phyloP scores from a whole-genome alignment of 1,140 invertebrate species.

The Trachymyrmex cornetzi region DNA sequence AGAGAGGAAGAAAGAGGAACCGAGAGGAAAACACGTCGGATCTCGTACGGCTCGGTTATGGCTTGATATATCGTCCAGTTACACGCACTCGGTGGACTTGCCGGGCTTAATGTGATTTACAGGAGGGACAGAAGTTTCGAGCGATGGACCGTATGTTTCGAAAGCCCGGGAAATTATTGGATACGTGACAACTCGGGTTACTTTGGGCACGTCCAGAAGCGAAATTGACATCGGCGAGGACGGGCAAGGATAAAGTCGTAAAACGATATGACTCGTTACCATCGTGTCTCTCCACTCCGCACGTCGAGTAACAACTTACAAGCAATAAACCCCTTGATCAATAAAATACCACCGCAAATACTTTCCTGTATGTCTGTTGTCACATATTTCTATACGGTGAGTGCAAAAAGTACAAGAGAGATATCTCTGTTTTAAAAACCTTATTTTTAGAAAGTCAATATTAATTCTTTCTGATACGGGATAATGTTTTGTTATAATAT shows the following conservation, averaged over 20 bases:
- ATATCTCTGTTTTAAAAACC: too few relatives aligned
- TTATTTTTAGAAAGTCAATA: too few relatives aligned
- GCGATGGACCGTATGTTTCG: constrained; percentile 73
- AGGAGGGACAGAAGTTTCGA: constrained; percentile 73
- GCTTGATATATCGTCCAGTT: constrained; percentile 67
- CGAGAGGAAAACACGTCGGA: constrained; percentile 63
- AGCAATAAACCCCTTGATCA: constrained; percentile 43
- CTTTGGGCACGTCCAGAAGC: constrained; percentile 47
- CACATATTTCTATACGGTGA: background rate
- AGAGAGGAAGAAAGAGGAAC: background rate
- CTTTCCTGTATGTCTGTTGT: background rate
- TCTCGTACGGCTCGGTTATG: constrained; percentile 54
- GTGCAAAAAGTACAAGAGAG: too few relatives aligned
- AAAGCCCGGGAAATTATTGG: constrained; percentile 76
- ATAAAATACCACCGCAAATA: constrained; percentile 25
- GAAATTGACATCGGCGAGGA: constrained; percentile 61
- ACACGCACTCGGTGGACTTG: constrained; percentile 67
- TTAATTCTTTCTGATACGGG: too few relatives aligned
- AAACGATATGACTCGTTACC: constrained; percentile 64
- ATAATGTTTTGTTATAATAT: too few relatives aligned
- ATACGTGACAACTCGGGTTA: constrained; percentile 71
- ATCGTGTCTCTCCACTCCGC: constrained; percentile 38
- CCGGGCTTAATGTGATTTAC: constrained; percentile 78
- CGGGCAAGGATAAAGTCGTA: constrained; percentile 64
- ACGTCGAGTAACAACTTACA: constrained; percentile 47